These are phyloP conservation scores for Montifringilla adamsi DNA, from an alignment of 2,113 vertebrate species.

Conservation along the genomic window DNA sequence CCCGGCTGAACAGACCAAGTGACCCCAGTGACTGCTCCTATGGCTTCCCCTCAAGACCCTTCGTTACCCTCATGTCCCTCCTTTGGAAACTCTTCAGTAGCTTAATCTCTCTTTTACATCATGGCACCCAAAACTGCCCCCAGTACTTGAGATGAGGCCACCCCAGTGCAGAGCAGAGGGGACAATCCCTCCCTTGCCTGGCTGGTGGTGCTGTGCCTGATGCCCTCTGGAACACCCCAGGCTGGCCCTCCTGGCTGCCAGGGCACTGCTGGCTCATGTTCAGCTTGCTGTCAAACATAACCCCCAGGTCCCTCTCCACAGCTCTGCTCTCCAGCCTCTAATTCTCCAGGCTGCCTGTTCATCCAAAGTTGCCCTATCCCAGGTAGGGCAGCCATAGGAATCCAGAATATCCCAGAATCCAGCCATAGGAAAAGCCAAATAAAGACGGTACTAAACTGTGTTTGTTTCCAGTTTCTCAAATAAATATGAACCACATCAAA, in stretches of 20 bases:
- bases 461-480: background rate
- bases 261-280: background rate
- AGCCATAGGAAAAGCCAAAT: background rate
- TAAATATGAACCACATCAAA: background rate
- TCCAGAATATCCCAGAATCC: no score
- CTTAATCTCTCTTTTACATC: background rate
- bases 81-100: background rate
- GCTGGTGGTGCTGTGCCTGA: rapidly evolving
- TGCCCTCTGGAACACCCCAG: background rate
- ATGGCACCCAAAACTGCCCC: rapidly evolving
- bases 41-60: background rate
- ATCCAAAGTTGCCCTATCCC: background rate
- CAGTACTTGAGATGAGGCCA: rapidly evolving
- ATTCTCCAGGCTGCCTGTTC: background rate
- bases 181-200: rapidly evolving
- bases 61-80: background rate
- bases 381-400: no score
- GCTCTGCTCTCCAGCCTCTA: background rate
- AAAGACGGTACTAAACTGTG: background rate
- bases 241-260: background rate
- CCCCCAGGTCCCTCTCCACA: background rate
- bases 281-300: background rate
- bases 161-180: background rate
- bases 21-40: background rate
- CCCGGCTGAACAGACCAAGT: background rate